These are phyloP conservation scores for Eleutherodactylus coqui DNA, from an alignment of 2,797 vertebrate species.

Conservation along the genomic window DNA sequence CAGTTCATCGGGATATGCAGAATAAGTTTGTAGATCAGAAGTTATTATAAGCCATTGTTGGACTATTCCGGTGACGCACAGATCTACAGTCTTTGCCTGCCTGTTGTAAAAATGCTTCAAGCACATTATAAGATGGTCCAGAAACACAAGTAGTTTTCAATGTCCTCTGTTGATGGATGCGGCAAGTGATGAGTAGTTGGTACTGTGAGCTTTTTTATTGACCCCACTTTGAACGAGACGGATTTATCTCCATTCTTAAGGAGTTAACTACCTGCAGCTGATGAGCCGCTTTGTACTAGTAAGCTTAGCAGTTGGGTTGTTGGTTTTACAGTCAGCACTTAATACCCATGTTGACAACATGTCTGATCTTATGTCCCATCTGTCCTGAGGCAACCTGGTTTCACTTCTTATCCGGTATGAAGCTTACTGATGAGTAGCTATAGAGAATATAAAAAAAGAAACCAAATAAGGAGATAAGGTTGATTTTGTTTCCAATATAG, in stretches of 20 bases:
- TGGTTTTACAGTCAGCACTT: slow-evolving; percentile 1
- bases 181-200: not conserved
- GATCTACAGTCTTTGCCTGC: not conserved
- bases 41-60: not conserved
- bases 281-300: slow-evolving; percentile 9
- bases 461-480: not conserved
- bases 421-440: not conserved
- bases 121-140: not conserved
- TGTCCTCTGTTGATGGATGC: not conserved
- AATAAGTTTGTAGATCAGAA: not conserved
- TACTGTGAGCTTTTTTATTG: not conserved
- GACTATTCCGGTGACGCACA: not conserved
- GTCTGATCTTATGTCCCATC: slow-evolving; percentile 33
- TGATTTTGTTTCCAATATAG: not conserved
- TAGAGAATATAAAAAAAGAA: not conserved
- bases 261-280: slow-evolving; percentile 16
- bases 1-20: too few species aligned
- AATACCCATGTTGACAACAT: slow-evolving; percentile 15
- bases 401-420: not conserved
- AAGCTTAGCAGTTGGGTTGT: slow-evolving; percentile 8
- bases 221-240: not conserved
- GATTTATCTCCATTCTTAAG: slow-evolving; percentile 8
- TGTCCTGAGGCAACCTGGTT: slow-evolving; percentile 6
- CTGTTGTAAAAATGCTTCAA: not conserved
- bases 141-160: not conserved